Percentiles rank a stretch among this genome's conserved stretches.
Conservation (phyloP, 1,140 invertebrate genomes). For the Nephotettix cincticeps region DNA sequence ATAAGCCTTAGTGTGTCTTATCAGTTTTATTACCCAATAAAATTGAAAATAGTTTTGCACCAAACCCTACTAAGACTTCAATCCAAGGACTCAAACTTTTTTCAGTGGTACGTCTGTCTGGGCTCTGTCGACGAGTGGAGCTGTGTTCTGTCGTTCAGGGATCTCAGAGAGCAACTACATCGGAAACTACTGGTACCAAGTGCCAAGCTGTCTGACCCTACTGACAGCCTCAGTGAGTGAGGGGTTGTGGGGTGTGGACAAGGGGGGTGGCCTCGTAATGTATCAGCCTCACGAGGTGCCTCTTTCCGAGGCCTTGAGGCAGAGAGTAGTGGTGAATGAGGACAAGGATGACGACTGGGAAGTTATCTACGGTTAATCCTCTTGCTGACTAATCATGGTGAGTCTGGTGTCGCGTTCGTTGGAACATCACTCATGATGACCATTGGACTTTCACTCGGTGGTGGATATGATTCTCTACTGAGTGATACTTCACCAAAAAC, state of each 20-base stretch:
- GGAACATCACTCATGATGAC: too few species aligned
- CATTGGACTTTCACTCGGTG: too few species aligned
- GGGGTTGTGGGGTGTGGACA: conserved; percentile 33
- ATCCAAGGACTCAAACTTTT: too few species aligned
- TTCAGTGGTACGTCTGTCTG: conserved; percentile 52
- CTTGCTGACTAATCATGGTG: too few species aligned
- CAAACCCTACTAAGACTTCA: too few species aligned
- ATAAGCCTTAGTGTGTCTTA: too few species aligned
- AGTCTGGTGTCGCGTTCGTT: too few species aligned
- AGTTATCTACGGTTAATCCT: conserved; percentile 13
- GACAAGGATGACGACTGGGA: conserved; percentile 23
- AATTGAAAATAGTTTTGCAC: too few species aligned
- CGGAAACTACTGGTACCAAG: conserved; percentile 57
- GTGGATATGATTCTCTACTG: too few species aligned
- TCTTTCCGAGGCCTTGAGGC: background rate
- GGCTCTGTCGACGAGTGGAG: conserved; percentile 51
- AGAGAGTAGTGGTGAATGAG: background rate
- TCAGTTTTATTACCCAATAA: too few species aligned
- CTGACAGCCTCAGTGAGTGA: conserved; percentile 45
- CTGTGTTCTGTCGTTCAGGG: conserved; percentile 53
- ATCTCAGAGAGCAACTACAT: conserved; percentile 52
- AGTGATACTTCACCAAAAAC: too few species aligned
- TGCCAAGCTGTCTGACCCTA: conserved; percentile 49
- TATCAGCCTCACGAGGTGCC: conserved; percentile 14
- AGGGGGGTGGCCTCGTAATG: conserved; percentile 2